Evolutionary conservation across 2,888 invertebrate genomes (phyloP), one percentile per base, ranked within the genome.

Genomic region (Psylliodes chrysocephalus): DNA sequence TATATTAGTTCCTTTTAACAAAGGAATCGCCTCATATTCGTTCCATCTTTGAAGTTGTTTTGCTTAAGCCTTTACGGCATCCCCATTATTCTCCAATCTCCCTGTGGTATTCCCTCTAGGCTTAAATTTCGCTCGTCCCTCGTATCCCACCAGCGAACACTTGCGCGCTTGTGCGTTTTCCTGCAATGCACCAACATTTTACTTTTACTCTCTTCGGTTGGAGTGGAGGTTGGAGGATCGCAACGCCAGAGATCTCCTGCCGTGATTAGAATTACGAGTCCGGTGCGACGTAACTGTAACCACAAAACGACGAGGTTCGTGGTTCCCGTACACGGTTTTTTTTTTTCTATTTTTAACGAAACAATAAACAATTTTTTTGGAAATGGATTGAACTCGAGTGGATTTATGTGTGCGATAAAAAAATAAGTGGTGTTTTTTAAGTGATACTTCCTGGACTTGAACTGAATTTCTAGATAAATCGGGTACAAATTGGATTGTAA

Each of bases 121-220:
- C n/a, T n/a, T n/a, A n/a, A n/a, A 22, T 4, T 6, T 22, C 22
- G 22, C 22, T 8, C 30, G 30, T 8, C 30, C 30, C 3, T 30
- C 30, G 30, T 25, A 30, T 3, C 6, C 10, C 8, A 30, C n/a
- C n/a, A 6, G 5, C 35, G 1, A 35, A 2, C 2, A 17, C 67
- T 49, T 59, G 66, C 66, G 67, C 66, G 57, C 55, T 57, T 63
- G 60, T 47, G 8, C 47, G 49, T 46, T 38, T 66, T 69, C 71
- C 72, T 72, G 72, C 72, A 72, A 62, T 72, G 72, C 72, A 68
- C 67, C 52, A 51, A n/a, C 44, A 44, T 56, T 64, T 47, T 42
- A 46, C 51, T 55, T 55, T 55, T 55, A 15, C 46, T 42, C 38
- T 63, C 30, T 12, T 35, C 15, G 18, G 19, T 22, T 35, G 18